These are phyloP conservation scores for Galaxias olidus DNA, from an alignment of 2,797 vertebrate genomes.

Conservation along the genomic window DNA sequence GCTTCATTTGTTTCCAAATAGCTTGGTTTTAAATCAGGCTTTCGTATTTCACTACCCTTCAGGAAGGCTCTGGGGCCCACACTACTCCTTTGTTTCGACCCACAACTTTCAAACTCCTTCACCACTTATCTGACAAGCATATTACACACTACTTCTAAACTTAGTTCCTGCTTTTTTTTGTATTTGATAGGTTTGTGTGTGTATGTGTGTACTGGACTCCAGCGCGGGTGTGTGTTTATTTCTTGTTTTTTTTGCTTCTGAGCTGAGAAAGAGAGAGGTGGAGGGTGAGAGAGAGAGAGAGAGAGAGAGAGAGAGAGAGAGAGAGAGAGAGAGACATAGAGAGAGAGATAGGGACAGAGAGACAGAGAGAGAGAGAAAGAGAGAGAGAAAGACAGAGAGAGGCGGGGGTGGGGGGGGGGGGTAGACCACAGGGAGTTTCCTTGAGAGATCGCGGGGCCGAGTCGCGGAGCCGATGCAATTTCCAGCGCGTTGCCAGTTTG, in stretches of 20 bases:
- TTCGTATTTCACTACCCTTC: constrained; percentile 47
- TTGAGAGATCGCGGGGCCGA: constrained; percentile 35
- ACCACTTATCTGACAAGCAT: constrained; percentile 41
- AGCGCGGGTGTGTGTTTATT: background rate
- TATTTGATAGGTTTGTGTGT: constrained; percentile 24
- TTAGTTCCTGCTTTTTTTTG: constrained; percentile 35
- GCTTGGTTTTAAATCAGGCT: constrained; percentile 55
- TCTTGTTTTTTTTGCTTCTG: background rate
- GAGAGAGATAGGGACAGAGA: constrained; percentile 9
- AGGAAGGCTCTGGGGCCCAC: constrained; percentile 14
- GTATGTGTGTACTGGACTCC: background rate
- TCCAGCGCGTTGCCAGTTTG: constrained; percentile 22
- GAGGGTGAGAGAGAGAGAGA: background rate
- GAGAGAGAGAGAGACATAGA: background rate
- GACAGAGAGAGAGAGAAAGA: constrained; percentile 18
- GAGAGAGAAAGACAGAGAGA: constrained; percentile 30
- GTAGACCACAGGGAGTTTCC: constrained; percentile 58
- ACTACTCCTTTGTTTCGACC: constrained; percentile 31
- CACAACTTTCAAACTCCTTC: constrained; percentile 52
- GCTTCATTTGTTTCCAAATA: constrained; percentile 56
- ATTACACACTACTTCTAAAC: constrained; percentile 49
- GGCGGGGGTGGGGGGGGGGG: too few species aligned
- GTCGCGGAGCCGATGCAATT: constrained; percentile 63
- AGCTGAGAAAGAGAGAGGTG: background rate
- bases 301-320: background rate